Evolutionary conservation across 2,113 vertebrate genomes (phyloP).

Genomic region (Drymodes brunneopygia): DNA sequence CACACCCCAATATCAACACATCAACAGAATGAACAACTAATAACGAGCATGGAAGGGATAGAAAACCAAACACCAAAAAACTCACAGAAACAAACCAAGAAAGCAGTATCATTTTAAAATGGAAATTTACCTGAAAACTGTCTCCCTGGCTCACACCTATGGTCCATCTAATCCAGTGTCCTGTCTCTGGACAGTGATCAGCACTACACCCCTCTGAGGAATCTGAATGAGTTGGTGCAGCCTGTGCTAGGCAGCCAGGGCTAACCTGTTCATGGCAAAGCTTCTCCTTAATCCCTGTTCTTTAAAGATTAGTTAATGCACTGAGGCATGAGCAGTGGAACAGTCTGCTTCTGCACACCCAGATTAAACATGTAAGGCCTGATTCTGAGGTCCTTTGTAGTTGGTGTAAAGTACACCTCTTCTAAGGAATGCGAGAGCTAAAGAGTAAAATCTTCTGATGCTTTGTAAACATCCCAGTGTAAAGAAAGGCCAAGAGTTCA

Average conservation of each 20-base stretch:
- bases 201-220: neutral
- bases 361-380: neutral
- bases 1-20: neutral
- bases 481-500: neutral
- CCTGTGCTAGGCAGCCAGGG: neutral
- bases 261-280: constrained; percentile 6
- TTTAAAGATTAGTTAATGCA: constrained; percentile 39
- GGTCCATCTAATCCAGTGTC: neutral
- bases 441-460: neutral
- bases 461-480: neutral
- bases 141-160: neutral
- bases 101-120: neutral
- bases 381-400: neutral
- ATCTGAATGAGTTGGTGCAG: neutral
- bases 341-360: neutral
- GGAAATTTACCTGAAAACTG: neutral
- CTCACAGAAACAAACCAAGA: neutral
- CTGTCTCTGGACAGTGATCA: neutral
- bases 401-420: neutral
- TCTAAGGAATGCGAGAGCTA: neutral
- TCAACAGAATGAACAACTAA: neutral
- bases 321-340: neutral
- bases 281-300: constrained; percentile 25
- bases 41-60: neutral
- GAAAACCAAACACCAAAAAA: no score